Base-by-base conservation (phyloP, 2,888 invertebrate species). In the Adelognathus sp. region DNA sequence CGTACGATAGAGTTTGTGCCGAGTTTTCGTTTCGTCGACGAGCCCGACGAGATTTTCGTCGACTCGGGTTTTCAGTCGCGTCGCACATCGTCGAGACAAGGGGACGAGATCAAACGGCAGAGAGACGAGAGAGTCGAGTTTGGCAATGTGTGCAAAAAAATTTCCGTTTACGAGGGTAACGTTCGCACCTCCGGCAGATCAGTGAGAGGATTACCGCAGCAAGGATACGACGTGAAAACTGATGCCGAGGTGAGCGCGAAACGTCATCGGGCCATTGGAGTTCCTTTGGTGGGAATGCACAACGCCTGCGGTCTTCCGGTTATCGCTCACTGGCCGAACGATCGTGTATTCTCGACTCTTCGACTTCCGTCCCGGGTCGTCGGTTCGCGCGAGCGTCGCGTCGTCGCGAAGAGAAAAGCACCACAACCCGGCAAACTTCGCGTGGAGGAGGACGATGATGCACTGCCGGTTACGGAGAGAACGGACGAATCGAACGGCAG, bases 241-340 rank as follows among this genome's bases (percentile, higher is more conserved):
- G 80, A 69, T 41, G n/a, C n/a, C n/a, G n/a, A n/a, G n/a, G n/a
- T n/a, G n/a, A n/a, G n/a, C n/a, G 80, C n/a, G 2, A 84, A 73
- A 3, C 86, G 83, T 50, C 84, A 81, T 31, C 82, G 85, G 21
- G 79, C 83, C 0, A 85, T 91, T 11, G 91, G 91, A 0, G 90
- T 91, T 2, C 91, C 91, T 0, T 71, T 91, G 7, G 88, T 91
- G 0, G 91, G 91, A 2, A 91, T 91, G 91, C 90, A 89, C 39
- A 87, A 88, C 41, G 86, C 88, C 21, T 87, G 89, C 24, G 88
- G 89, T 29, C 84, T 90, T 24, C 90, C 90, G 0, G 85, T 89
- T 1, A 81, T 89, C 6, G 86, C 86, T 7, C 81, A 80, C 0
- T 85, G 85, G 85, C 79, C 83, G 29, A 71, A 75, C n/a, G 66